These are phyloP conservation scores for Belonocnema kinseyi DNA, from an alignment of 1,140 invertebrate genomes.

Conservation along the genomic window DNA sequence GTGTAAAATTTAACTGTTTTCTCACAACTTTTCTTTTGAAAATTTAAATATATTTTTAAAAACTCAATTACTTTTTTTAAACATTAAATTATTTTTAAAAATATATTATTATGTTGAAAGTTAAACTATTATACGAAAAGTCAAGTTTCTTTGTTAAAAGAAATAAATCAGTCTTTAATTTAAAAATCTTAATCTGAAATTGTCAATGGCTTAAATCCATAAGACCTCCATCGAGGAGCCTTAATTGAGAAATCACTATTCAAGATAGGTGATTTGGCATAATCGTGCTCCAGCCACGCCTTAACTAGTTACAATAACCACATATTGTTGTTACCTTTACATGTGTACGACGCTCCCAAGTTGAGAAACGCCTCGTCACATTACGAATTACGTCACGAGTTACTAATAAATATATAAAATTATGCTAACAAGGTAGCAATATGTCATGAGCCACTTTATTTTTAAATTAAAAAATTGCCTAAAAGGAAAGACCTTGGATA, in stretches of 20 bases:
- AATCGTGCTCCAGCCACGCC: constrained; percentile 13
- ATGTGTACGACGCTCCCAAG: background rate
- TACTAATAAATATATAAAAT: constrained; percentile 11
- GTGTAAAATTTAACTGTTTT: too few relatives aligned
- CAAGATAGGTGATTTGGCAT: constrained; percentile 35
- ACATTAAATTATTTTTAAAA: too few relatives aligned
- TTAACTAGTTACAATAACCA: constrained; percentile 15
- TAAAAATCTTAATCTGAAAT: too few relatives aligned
- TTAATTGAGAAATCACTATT: constrained; percentile 36
- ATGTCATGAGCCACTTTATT: background rate
- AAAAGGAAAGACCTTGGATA: too few relatives aligned
- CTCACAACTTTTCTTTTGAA: too few relatives aligned
- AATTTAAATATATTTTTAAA: too few relatives aligned
- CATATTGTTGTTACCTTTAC: background rate
- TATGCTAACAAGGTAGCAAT: constrained; percentile 23
- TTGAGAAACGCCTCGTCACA: constrained; percentile 14
- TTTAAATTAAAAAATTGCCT: background rate
- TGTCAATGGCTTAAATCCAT: constrained; percentile 14
- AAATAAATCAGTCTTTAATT: too few relatives aligned
- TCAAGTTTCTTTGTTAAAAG: too few relatives aligned
- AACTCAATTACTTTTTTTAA: too few relatives aligned
- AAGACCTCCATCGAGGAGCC: background rate
- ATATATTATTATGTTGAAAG: too few relatives aligned
- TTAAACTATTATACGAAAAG: too few relatives aligned
- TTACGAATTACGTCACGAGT: constrained; percentile 1